Conservation (phyloP, 2,888 invertebrate genomes). For the Scotopteryx bipunctaria region DNA sequence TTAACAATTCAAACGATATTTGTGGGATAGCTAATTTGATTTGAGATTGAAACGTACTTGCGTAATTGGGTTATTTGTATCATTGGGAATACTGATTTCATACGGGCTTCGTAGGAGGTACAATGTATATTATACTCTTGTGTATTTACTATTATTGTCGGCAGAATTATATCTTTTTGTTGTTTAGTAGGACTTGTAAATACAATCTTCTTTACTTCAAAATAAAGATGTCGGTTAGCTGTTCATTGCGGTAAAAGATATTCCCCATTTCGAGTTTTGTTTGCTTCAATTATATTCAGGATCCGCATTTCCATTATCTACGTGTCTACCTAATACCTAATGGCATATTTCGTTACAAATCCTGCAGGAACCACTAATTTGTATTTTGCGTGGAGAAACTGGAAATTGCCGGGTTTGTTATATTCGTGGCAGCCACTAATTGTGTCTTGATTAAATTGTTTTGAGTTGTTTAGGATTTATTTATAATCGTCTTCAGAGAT, state of each 20-base stretch:
- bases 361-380: constrained; percentile 16
- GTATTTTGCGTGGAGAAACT: constrained; percentile 14
- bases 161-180: too few relatives aligned
- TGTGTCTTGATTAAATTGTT: constrained; percentile 23
- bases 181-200: too few relatives aligned
- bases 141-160: too few relatives aligned
- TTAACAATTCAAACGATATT: constrained; percentile 19
- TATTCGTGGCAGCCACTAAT: constrained; percentile 17
- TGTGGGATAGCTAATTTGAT: constrained; percentile 22
- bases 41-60: constrained; percentile 10
- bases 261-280: not conserved
- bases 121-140: not conserved
- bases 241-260: not conserved
- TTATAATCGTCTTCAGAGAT: constrained; percentile 12
- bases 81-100: not conserved
- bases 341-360: constrained; percentile 10
- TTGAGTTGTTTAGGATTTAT: constrained; percentile 12
- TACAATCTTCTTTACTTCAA: too few relatives aligned
- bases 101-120: not conserved
- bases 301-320: not conserved
- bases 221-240: not conserved
- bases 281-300: not conserved
- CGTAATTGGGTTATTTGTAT: not conserved
- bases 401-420: constrained; percentile 12
- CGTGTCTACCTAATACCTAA: not conserved